Conservation (phyloP, 2,113 vertebrate species). For the Crypturellus undulatus region DNA sequence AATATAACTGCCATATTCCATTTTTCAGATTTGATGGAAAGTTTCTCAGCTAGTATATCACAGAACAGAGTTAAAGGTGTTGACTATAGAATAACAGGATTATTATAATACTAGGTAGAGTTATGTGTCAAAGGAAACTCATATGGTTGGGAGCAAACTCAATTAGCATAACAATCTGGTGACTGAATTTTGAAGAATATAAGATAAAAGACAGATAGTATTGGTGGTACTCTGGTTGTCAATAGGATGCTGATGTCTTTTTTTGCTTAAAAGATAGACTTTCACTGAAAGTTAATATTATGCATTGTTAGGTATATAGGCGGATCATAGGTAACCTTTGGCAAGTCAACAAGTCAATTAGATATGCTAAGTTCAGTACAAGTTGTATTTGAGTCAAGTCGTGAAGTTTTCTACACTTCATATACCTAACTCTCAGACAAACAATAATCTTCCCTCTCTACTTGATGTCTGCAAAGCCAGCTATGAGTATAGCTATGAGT, state of each 20-base stretch:
- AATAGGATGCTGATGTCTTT: neutral
- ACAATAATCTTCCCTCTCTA: neutral
- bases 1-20: neutral
- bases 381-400: neutral
- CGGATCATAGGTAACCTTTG: neutral
- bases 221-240: neutral
- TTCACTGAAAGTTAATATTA: neutral
- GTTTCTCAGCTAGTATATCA: no score
- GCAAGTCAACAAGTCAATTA: neutral
- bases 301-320: neutral
- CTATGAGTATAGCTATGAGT: no score
- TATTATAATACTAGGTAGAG: neutral
- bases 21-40: neutral
- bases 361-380: neutral
- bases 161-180: neutral
- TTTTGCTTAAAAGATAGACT: neutral
- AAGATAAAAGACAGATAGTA: neutral
- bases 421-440: neutral
- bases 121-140: neutral
- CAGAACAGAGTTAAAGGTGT: neutral
- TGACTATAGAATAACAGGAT: neutral
- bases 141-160: neutral
- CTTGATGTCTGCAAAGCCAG: neutral
- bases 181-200: neutral
- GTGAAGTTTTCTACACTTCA: neutral